Evolutionary conservation across 2,888 invertebrate species (phyloP), one percentile per base, ranked within the genome.

Genomic region (Metopia argyrocephala): DNA sequence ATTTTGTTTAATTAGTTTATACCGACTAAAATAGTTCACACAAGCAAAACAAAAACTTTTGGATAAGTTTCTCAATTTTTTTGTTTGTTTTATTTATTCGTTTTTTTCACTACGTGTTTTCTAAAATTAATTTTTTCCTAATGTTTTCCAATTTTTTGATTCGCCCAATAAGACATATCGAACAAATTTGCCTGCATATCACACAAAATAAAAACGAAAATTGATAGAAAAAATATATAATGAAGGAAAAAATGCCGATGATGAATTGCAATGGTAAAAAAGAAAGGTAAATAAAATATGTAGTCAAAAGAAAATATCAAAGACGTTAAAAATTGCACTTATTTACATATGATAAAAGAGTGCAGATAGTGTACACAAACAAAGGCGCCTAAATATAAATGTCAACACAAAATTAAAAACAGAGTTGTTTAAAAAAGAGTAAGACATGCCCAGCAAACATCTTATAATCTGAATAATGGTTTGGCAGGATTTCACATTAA

Each of bases 151-250:
- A 52, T 12, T 79, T 66, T 66, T 50, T 62, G 38, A n/a, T 76
- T 61, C 25, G 46, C 25, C 61, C 65, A 73, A 71, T 21, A 65
- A 64, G 65, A 70, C 79, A 79, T 75, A 79, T 75, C 79, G 76
- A 62, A 79, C 71, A 79, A 75, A 79, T 23, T 64, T 61, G 54
- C 61, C 61, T 68, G 46, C 46, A 76, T 28, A 65, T 54, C 52
- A 69, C n/a, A n/a, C 57, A 69, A 75, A 73, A 79, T 69, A 74
- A 79, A 69, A 74, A 69, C 74, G 64, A 65, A 70, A 66, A 66
- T 75, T 70, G 20, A 50, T 48, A 59, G 57, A 75, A 65, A n/a
- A n/a, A 64, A 69, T 65, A 70, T 50, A 50, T 70, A 57, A 69
- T 50, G 5, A 25, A 66, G 57, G 62, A 27, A 21, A 78, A 74